phyloP scores from a whole-genome alignment of 2,888 invertebrate species.

The Amphipoea lucens region DNA sequence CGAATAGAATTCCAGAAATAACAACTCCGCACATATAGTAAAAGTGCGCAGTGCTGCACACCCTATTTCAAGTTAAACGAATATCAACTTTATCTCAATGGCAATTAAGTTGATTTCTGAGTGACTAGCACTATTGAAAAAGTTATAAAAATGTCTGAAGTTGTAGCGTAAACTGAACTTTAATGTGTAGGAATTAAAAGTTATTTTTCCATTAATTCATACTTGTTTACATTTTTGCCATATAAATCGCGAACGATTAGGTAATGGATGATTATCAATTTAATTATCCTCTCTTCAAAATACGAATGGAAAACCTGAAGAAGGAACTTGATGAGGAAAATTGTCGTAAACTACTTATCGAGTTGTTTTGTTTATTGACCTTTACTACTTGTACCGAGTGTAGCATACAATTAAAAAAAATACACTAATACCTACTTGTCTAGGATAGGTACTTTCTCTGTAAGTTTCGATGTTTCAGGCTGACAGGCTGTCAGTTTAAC shows the following conservation, averaged over 20 bases:
- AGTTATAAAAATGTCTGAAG: no score
- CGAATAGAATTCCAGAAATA: not conserved
- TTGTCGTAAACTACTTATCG: not conserved
- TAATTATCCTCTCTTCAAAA: conserved; percentile 2
- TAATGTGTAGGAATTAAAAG: no score
- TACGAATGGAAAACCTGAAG: conserved; percentile 9
- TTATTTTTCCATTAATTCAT: no score
- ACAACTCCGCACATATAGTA: not conserved
- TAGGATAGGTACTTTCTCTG: not conserved
- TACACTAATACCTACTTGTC: not conserved
- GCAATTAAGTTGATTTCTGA: no score
- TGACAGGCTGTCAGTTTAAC: not conserved
- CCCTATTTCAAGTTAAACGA: no score
- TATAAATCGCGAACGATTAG: no score
- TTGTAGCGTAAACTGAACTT: no score
- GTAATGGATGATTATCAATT: not conserved
- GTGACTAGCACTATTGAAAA: no score
- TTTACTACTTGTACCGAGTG: not conserved
- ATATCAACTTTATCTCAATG: no score
- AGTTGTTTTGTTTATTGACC: not conserved
- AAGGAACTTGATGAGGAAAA: not conserved
- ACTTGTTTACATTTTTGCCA: no score
- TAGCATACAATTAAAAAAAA: not conserved
- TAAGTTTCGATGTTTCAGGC: not conserved
- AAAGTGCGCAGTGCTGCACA: no score